Conservation (phyloP, 2,113 vertebrate genomes). For the Mastomys natalensis region DNA sequence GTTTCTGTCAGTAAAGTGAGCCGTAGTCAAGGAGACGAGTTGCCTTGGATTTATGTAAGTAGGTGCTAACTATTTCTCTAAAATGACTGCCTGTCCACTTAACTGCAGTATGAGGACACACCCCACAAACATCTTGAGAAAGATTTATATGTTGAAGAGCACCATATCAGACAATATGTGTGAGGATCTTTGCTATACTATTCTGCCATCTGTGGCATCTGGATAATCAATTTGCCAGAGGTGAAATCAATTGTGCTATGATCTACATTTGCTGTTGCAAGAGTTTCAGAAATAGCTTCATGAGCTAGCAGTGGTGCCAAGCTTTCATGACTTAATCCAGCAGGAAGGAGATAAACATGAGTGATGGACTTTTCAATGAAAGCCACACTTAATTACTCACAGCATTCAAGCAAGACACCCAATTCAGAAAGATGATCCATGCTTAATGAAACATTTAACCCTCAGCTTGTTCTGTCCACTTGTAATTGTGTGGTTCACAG, state of each 20-base stretch:
- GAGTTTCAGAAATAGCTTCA: neutral
- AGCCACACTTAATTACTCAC: conserved; percentile 66
- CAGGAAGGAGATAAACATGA: conserved; percentile 61
- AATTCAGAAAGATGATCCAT: conserved; percentile 48
- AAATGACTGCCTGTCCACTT: neutral
- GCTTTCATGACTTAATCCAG: conserved; percentile 56
- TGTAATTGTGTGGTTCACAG: conserved; percentile 35
- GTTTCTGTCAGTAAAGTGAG: neutral
- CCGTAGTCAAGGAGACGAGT: neutral
- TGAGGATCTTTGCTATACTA: neutral
- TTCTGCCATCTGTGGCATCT: conserved; percentile 40
- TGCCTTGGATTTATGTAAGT: neutral
- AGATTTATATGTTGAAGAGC: conserved; percentile 5
- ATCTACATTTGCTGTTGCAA: conserved; percentile 31
- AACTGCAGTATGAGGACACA: neutral
- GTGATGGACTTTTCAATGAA: conserved; percentile 54
- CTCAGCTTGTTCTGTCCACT: conserved; percentile 31
- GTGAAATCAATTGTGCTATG: conserved; percentile 18
- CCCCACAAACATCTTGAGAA: neutral
- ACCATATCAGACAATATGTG: neutral
- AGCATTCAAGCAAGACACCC: neutral
- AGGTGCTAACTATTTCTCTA: neutral
- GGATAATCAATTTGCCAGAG: conserved; percentile 26
- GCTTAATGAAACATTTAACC: neutral
- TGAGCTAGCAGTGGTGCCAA: neutral